Evolutionary conservation across 2,888 invertebrate genomes (phyloP), one percentile per base, ranked within the genome.

Genomic region (Perizoma flavofasciatum): DNA sequence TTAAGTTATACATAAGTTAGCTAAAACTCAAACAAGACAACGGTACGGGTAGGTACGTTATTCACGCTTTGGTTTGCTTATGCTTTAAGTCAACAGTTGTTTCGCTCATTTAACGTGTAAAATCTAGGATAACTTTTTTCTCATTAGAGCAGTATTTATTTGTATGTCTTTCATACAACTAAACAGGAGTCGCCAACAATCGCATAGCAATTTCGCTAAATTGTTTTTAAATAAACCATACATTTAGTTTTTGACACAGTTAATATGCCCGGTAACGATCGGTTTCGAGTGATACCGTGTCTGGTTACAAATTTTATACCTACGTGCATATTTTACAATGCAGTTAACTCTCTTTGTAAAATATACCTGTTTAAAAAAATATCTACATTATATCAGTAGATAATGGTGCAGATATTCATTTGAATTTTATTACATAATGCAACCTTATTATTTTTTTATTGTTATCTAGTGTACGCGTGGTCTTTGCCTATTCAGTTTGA

Each of bases 131-230:
- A 41, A 41, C 5, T 10, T 44, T 22, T 33, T 46, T 32, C 32
- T 8, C 8, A 9, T 4, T n/a, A 9, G 33, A 46, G 8, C 8
- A 9, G 9, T 8, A 33, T 4, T 33, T 9, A 22, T 22, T 22
- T 22, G 22, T 22, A 22, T 22, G 1, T 1, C 22, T 22, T 22
- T 22, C 22, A 22, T 22, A 2, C 22, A 22, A 22, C 3, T 3
- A 32, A 40, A 48, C 41, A 33, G 32, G 44, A 51, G 46, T 61
- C 61, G 61, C 61, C 47, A 49, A 62, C 64, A 63, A 9, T 84
- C 84, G 87, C 87, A 75, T 74, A 57, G 83, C 85, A 67, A 78
- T 79, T 82, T 83, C 85, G 83, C 85, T 61, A 40, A 22, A 35
- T 32, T 49, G 34, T 40, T 35, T 35, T 9, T 59, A 65, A 58